Conservation (phyloP, 2,888 invertebrate genomes). For the Chouioia cunea region DNA sequence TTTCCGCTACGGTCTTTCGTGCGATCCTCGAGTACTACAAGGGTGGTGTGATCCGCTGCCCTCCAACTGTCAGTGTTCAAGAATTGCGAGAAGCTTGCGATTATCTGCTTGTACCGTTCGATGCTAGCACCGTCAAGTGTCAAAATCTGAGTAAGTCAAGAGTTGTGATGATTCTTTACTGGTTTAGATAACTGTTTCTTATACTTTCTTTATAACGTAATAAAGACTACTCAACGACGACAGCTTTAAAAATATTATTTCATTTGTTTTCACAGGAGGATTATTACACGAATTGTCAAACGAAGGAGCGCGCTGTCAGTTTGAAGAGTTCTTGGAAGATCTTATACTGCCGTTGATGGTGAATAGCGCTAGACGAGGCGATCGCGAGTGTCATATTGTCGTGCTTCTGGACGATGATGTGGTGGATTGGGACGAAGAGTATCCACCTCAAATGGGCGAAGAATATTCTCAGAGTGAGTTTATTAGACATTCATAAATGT, state of each 20-base stretch:
- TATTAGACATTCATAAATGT: background rate
- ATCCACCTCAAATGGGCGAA: constrained; percentile 99
- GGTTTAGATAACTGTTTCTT: too few relatives aligned
- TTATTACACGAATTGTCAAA: constrained; percentile 98
- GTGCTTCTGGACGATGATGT: constrained; percentile 95
- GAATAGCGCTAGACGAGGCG: constrained; percentile 91
- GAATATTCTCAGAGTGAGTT: constrained; percentile 93
- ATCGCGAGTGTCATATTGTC: constrained; percentile 97
- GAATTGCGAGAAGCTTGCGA: constrained; percentile 99
- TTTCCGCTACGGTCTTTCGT: constrained; percentile 94
- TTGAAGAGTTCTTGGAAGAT: constrained; percentile 95
- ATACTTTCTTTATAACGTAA: too few relatives aligned
- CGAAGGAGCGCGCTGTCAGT: constrained; percentile 98
- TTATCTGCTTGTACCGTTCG: constrained; percentile 97
- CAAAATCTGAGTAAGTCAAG: constrained; percentile 88
- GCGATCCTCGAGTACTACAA: constrained; percentile 96
- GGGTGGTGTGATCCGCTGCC: constrained; percentile 91
- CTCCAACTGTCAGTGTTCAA: constrained; percentile 94
- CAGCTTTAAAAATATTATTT: too few relatives aligned
- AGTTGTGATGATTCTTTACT: background rate
- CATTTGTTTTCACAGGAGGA: constrained; percentile 76
- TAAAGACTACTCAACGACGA: too few relatives aligned
- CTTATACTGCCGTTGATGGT: constrained; percentile 97
- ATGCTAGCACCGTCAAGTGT: constrained; percentile 94
- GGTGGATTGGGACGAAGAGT: constrained; percentile 98